Evolutionary conservation across 2,888 invertebrate genomes (phyloP).

Genomic region (Lypha dubia): DNA sequence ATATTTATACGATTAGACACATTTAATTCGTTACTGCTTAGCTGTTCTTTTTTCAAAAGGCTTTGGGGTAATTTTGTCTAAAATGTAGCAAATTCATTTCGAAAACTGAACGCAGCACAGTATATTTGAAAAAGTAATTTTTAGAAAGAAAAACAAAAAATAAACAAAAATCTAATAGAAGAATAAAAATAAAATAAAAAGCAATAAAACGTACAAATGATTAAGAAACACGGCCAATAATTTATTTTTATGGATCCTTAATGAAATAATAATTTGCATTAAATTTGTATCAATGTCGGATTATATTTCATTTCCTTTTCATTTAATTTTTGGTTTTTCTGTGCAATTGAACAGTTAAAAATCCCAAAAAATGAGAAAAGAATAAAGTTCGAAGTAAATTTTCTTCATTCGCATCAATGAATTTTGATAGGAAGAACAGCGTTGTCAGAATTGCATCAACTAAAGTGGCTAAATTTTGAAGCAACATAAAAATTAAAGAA

Average conservation of each 20-base stretch:
- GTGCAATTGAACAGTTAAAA: conserved; percentile 2
- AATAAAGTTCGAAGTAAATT: conserved; percentile 27
- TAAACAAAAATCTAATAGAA: background rate
- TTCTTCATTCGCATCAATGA: conserved; percentile 29
- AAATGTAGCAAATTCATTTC: no score
- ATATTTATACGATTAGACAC: conserved; percentile 32
- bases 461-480: background rate
- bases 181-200: conserved; percentile 39
- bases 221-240: conserved; percentile 54
- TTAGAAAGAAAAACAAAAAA: conserved; percentile 1
- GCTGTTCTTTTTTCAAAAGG: background rate
- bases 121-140: conserved; percentile 25
- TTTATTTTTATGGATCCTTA: conserved; percentile 48
- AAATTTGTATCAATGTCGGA: conserved; percentile 54
- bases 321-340: conserved; percentile 17
- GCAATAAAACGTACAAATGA: conserved; percentile 45
- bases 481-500: background rate
- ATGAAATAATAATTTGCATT: conserved; percentile 64
- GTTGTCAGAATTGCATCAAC: background rate
- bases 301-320: conserved; percentile 37
- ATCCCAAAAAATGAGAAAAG: background rate
- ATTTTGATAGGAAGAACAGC: background rate
- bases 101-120: background rate
- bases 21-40: background rate
- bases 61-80: conserved; percentile 1